Evolutionary conservation across 2,888 invertebrate species (phyloP).

Genomic region (Stratiomys singularior): DNA sequence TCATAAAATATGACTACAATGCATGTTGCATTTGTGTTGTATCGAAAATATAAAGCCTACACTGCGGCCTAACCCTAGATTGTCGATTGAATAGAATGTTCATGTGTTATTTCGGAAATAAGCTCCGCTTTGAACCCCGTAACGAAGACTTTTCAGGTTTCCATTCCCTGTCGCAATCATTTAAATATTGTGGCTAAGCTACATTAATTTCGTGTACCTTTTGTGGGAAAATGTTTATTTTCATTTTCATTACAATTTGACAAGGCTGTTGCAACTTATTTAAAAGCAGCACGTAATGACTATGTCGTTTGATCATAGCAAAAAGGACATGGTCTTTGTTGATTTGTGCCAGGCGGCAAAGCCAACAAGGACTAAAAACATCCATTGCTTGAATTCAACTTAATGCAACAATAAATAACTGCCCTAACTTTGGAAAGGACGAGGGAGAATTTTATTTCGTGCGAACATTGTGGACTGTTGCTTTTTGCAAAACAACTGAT

Average conservation of each 20-base stretch:
- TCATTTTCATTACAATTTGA: background rate
- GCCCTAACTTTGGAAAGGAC: no score
- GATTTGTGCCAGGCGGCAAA: no score
- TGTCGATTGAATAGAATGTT: no score
- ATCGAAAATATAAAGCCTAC: no score
- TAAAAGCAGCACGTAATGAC: constrained; percentile 14
- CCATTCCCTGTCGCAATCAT: constrained; percentile 34
- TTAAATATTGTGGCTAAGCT: constrained; percentile 32
- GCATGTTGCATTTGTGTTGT: no score
- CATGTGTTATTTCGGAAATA: no score
- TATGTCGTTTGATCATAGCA: background rate
- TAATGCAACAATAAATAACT: background rate
- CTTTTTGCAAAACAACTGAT: background rate
- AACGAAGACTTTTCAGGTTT: constrained; percentile 15
- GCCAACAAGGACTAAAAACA: no score
- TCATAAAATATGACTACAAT: no score
- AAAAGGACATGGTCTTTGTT: background rate
- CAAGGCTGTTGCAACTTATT: background rate
- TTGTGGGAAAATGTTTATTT: constrained; percentile 27
- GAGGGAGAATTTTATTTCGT: background rate
- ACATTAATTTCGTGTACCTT: constrained; percentile 39
- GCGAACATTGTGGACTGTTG: constrained; percentile 22
- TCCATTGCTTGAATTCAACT: background rate
- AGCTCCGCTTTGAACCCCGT: no score
- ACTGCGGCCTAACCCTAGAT: no score